Evolutionary conservation across 2,888 invertebrate genomes (phyloP), one percentile per base, ranked within the genome.

Genomic region (Caradrina kadenii): DNA sequence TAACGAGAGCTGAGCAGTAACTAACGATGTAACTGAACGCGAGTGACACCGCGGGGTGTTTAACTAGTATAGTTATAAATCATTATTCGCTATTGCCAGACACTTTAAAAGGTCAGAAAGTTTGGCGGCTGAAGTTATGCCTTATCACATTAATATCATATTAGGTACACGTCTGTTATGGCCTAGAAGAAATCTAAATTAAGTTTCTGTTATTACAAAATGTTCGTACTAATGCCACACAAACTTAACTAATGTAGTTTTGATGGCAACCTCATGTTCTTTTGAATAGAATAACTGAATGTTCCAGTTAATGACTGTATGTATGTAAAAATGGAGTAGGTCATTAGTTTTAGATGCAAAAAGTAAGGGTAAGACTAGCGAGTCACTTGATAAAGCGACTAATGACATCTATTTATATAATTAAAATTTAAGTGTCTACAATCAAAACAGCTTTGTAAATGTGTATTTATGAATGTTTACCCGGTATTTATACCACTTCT

Each of bases 191-290:
- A 48, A 63, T 13, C 49, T 70, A 19, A 62, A 35, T 61, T 31
- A 35, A 26, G 26, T 62, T 65, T 62, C 53, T 26, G 35, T 53
- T 22, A 64, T 22, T 17, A 48, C 39, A 35, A n/a, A 10, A 13
- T 42, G 1, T 48, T 22, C 19, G 4, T 54, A 49, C 3, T 42
- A 39, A 49, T 55, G 31, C 17, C 39, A 21, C 4, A 2, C 22
- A 35, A 60, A 39, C 17, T 17, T 42, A 22, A 39, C 79, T 75
- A 75, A 75, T 75, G 79, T 75, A 79, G 50, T 61, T 75, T 75
- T 79, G 58, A 75, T 75, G 75, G 52, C 74, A 42, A 56, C 10
- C 64, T 52, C 60, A 54, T 65, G 62, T 62, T 54, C 63, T 17
- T 49, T 26, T 58, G 61, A 65, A 78, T 52, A 45, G 35, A 10